phyloP scores from a whole-genome alignment of 2,797 vertebrate genomes.

The Falco rusticolus region DNA sequence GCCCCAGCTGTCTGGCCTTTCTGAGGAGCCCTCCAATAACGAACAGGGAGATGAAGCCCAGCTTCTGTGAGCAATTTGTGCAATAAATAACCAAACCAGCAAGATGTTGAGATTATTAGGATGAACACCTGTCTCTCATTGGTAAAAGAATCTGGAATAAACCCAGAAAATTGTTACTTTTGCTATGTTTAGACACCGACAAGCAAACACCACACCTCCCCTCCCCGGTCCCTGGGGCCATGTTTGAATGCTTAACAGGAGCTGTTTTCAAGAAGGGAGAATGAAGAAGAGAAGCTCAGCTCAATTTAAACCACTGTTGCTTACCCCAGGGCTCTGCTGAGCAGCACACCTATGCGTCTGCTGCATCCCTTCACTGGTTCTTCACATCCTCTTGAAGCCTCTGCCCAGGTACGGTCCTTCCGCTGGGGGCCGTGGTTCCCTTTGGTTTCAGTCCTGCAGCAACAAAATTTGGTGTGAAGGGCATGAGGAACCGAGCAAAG shows the following conservation, averaged over 20 bases:
- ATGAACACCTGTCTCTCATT: rapidly evolving
- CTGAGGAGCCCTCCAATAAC: background rate
- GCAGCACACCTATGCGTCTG: rapidly evolving
- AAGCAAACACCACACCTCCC: background rate
- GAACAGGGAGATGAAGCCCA: background rate
- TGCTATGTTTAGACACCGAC: background rate
- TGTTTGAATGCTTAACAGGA: background rate
- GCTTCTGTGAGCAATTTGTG: background rate
- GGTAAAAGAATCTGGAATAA: background rate
- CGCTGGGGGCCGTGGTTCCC: background rate
- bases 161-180: background rate
- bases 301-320: background rate
- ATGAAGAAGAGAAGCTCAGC: background rate
- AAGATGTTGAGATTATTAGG: rapidly evolving
- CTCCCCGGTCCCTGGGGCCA: background rate
- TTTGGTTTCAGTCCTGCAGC: background rate
- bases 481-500: background rate
- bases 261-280: background rate
- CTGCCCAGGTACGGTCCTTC: background rate
- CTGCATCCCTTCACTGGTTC: background rate
- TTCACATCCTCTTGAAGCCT: background rate
- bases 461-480: background rate
- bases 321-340: background rate
- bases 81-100: background rate
- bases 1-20: background rate